Conservation (phyloP, 2,888 invertebrate species). For the Nemotelus nigrinus region DNA sequence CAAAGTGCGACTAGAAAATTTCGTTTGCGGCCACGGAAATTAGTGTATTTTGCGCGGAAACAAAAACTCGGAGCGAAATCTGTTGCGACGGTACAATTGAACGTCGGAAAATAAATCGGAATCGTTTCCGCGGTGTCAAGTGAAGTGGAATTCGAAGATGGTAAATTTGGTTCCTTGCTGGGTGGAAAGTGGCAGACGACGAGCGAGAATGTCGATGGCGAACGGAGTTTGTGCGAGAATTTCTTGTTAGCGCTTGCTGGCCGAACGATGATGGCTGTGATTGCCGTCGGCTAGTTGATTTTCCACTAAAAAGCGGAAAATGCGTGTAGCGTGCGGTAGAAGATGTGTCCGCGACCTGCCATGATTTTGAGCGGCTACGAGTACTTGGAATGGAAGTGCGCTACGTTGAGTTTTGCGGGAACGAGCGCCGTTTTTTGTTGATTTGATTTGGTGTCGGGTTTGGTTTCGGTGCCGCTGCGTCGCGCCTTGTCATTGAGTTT, state of each 20-base stretch:
- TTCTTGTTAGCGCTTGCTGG: not conserved
- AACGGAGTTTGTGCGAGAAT: constrained; percentile 40
- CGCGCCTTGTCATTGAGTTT: not conserved
- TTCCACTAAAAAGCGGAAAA: not conserved
- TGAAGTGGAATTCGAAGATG: constrained; percentile 34
- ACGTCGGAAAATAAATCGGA: not conserved
- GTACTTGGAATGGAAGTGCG: not conserved
- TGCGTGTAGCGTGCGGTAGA: not conserved
- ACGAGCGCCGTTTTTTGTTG: constrained; percentile 21
- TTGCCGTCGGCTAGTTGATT: not conserved
- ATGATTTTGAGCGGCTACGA: not conserved
- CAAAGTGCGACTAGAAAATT: constrained; percentile 14
- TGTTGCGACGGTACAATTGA: not conserved
- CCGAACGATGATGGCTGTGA: not conserved
- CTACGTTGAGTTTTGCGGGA: constrained; percentile 1
- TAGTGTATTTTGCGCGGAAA: constrained; percentile 33
- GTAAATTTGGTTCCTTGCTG: constrained; percentile 7
- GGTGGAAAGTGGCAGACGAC: constrained; percentile 3
- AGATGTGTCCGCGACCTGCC: not conserved
- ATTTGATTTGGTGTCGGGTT: not conserved
- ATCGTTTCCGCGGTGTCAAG: constrained; percentile 23
- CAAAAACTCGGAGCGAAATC: constrained; percentile 7
- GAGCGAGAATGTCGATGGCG: constrained; percentile 10
- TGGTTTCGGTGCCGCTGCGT: not conserved
- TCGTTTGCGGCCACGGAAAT: constrained; percentile 23